Evolutionary conservation across 2,888 invertebrate genomes (phyloP).

Genomic region (Hirtodrosophila alboralis): DNA sequence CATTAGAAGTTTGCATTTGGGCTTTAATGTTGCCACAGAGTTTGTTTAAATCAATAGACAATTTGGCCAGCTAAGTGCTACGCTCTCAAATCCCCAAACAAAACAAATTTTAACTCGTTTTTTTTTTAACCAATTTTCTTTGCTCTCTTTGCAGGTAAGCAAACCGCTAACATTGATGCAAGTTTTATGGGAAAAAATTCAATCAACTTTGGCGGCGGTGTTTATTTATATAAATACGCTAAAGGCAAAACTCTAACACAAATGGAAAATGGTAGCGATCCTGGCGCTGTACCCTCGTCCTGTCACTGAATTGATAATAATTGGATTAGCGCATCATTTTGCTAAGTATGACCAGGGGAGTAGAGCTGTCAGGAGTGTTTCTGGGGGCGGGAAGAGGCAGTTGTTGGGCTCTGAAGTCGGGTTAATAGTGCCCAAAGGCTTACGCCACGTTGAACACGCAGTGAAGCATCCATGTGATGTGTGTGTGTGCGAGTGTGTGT

Average conservation of each 20-base stretch:
- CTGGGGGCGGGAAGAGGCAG: too few relatives aligned
- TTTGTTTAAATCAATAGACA: slow-evolving; percentile 34
- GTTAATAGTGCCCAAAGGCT: slow-evolving; percentile 72
- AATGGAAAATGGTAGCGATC: slow-evolving; percentile 15
- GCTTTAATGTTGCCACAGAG: slow-evolving; percentile 68
- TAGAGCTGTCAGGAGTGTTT: slow-evolving; percentile 29
- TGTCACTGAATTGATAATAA: slow-evolving; percentile 82
- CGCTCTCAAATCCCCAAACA: slow-evolving; percentile 17
- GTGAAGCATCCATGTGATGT: slow-evolving; percentile 56
- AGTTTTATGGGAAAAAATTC: slow-evolving; percentile 44
- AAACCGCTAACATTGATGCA: slow-evolving; percentile 17
- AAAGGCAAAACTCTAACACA: slow-evolving; percentile 6
- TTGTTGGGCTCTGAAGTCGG: slow-evolving; percentile 32
- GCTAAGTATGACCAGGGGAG: slow-evolving; percentile 15
- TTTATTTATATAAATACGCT: slow-evolving; percentile 66
- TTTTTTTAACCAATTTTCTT: slow-evolving; percentile 12
- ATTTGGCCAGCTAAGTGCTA: slow-evolving; percentile 38
- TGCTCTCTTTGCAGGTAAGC: slow-evolving; percentile 60
- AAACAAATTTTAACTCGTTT: slow-evolving; percentile 9
- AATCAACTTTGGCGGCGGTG: slow-evolving; percentile 48
- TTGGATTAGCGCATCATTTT: slow-evolving; percentile 80
- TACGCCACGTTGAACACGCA: slow-evolving; percentile 67
- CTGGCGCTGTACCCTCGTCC: slow-evolving; percentile 44
- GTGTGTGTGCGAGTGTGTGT: slow-evolving; percentile 4
- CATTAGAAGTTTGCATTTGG: slow-evolving; percentile 33